Base-by-base conservation (phyloP, 1,140 invertebrate species). In the Oscheius sp. region DNA sequence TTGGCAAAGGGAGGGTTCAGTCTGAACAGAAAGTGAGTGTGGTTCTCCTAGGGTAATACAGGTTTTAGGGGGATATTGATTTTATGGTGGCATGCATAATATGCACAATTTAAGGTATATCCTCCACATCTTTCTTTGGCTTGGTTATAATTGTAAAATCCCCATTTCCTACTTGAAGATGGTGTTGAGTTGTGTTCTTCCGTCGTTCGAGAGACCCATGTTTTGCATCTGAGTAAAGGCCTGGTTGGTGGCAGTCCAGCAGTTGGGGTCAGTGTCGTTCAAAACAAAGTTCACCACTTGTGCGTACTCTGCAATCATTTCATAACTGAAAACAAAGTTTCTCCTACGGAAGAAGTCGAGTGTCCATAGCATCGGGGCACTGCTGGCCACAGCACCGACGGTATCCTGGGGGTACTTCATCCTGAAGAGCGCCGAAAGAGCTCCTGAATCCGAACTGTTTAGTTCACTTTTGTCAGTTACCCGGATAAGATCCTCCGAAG, bases 401-500 rank as follows among this genome's bases (percentile, higher is more conserved):
- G 94, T 89, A 7, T 94, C 86, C 87, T 95, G 90, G 3, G 93
- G 92, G 86, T 94, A 95, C 85, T 94, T 95, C 10, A 90, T 82
- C 65, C 93, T 86, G 61, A 91, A 87, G 93, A 93, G 95, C 2
- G 93, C 93, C 13, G 92, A 92, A 42, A 96, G 85, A 3, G 46
- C 81, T 52, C 93, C 94, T 35, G 71, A 29, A 85, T 96, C 95
- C 0, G 92, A 94, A 1, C 93, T 18, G 15, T 20, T 15, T 59
- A 18, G 26, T 1, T 59, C 26, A 45, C 23, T 59, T 15, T 15
- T 0, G 15, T 15, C 15, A 20, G 15, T 18, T 18, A 61, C 93
- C 94, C 26, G 76, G 65, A 85, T 96, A 96, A 0, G 92, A 94
- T 1, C 93, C 93, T 35, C 94, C 93, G 85, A 95, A 94, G 1